Evolutionary conservation across 2,797 vertebrate species (phyloP).

Genomic region (Anisognathus igniventris): DNA sequence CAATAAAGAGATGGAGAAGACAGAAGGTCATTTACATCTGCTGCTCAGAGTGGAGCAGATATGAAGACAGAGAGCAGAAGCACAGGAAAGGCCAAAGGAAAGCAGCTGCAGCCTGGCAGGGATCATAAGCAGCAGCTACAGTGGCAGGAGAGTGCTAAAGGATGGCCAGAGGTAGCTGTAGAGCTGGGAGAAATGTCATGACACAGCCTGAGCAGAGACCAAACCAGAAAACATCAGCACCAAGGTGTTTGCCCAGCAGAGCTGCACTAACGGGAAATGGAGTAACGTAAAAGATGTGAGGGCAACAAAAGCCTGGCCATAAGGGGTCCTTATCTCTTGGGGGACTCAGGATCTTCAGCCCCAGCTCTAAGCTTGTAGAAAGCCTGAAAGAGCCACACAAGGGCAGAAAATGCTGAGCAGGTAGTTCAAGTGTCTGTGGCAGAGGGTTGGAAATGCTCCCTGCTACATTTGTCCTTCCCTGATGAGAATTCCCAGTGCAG

Average conservation of each 20-base stretch:
- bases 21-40: neutral
- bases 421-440: neutral
- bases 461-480: neutral
- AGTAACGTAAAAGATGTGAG: neutral
- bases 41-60: neutral
- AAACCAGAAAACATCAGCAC: neutral
- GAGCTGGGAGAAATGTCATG: neutral
- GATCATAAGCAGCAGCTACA: neutral
- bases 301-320: neutral
- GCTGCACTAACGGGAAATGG: accelerated
- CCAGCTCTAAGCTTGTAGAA: neutral
- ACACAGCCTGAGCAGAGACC: neutral
- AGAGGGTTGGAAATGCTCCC: neutral
- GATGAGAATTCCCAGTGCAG: neutral
- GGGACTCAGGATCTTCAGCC: neutral
- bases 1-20: neutral
- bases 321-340: neutral
- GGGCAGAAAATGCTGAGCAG: neutral
- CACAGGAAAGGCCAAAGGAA: neutral
- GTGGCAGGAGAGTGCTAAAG: neutral
- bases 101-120: neutral
- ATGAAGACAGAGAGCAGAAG: neutral
- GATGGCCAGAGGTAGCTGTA: neutral
- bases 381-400: neutral
- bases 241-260: neutral